A percentile compares a stretch with the other conserved stretches of the same genome.
These are phyloP conservation scores for Athalia circularis DNA, from an alignment of 2,888 invertebrate species.

Conservation along the genomic window DNA sequence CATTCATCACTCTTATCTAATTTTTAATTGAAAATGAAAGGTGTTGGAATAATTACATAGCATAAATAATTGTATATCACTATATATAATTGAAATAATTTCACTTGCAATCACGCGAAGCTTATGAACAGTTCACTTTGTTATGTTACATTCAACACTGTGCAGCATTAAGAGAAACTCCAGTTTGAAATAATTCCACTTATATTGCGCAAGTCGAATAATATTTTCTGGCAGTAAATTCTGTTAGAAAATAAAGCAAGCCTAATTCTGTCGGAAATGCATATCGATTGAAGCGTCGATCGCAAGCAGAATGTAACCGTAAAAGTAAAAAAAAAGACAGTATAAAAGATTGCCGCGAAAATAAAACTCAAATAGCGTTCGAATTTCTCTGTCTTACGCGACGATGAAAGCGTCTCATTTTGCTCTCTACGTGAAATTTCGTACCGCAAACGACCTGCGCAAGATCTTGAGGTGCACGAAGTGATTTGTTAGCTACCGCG, in stretches of 20 bases:
- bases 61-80: background rate
- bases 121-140: background rate
- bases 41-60: background rate
- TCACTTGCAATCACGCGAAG: slow-evolving; percentile 18
- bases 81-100: slow-evolving; percentile 27
- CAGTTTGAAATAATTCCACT: slow-evolving; percentile 11
- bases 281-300: too few species aligned
- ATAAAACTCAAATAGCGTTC: too few species aligned
- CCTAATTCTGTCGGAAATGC: too few species aligned
- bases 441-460: background rate
- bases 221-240: background rate
- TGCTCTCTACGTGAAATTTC: slow-evolving; percentile 3
- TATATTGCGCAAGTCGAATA: slow-evolving; percentile 28
- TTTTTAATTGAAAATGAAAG: background rate
- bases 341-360: too few species aligned
- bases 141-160: background rate
- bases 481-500: slow-evolving; percentile 39
- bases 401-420: too few species aligned
- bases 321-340: too few species aligned
- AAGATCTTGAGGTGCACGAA: slow-evolving; percentile 17
- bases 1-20: too few species aligned
- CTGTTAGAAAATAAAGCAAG: background rate
- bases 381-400: too few species aligned
- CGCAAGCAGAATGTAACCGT: too few species aligned
- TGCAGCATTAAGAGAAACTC: slow-evolving; percentile 24